These are phyloP conservation scores for Nebria salina DNA, from an alignment of 2,888 invertebrate genomes.

Conservation along the genomic window DNA sequence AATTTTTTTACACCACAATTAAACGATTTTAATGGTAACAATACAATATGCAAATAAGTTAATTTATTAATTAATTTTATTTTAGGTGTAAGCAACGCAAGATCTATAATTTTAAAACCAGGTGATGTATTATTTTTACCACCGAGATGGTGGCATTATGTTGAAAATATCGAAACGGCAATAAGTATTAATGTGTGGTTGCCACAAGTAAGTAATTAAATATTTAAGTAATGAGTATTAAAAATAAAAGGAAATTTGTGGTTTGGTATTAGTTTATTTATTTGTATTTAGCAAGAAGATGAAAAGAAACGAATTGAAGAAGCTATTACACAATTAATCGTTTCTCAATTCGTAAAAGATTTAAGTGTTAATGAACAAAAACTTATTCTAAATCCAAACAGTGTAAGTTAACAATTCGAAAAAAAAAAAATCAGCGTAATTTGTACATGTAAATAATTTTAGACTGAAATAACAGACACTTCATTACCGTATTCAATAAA, in stretches of 20 bases:
- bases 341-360: slow-evolving; percentile 70
- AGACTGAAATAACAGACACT: slow-evolving; percentile 65
- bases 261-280: slow-evolving; percentile 7
- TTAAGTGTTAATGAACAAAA: slow-evolving; percentile 64
- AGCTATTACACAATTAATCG: slow-evolving; percentile 73
- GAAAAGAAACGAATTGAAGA: slow-evolving; percentile 69
- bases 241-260: neutral
- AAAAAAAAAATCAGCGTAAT: neutral
- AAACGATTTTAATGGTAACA: slow-evolving; percentile 64
- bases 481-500: slow-evolving; percentile 64
- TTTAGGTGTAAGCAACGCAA: slow-evolving; percentile 54
- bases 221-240: neutral
- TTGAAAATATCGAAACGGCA: slow-evolving; percentile 81
- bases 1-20: slow-evolving; percentile 78
- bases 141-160: slow-evolving; percentile 97
- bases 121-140: slow-evolving; percentile 92
- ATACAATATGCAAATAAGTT: neutral
- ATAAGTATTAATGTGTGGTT: slow-evolving; percentile 77
- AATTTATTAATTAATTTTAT: neutral
- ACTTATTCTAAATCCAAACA: slow-evolving; percentile 74
- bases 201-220: slow-evolving; percentile 69
- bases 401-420: slow-evolving; percentile 59
- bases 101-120: slow-evolving; percentile 74
- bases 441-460: neutral
- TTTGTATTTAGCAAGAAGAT: slow-evolving; percentile 59